These are phyloP conservation scores for Cyanoderma ruficeps DNA, from an alignment of 2,113 vertebrate genomes.

Conservation along the genomic window DNA sequence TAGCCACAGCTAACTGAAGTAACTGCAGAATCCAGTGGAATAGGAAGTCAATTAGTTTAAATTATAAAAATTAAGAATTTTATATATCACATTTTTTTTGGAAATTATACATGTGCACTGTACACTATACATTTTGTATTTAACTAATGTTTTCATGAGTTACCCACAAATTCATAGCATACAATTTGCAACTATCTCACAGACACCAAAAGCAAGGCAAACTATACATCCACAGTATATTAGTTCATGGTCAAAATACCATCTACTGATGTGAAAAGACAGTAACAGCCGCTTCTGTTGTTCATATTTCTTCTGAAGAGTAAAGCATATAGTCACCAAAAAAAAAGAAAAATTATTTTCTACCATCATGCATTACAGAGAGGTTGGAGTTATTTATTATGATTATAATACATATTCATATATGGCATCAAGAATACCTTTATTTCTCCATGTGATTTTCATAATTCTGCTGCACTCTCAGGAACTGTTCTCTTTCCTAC, in stretches of 20 bases:
- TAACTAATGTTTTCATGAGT: background rate
- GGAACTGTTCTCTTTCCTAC: background rate
- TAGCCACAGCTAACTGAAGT: background rate
- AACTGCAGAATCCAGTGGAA: background rate
- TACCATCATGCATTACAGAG: background rate
- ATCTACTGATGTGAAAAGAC: background rate
- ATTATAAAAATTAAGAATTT: background rate
- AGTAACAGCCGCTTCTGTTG: background rate
- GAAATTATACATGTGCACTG: background rate
- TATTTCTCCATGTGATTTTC: background rate
- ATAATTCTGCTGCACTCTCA: background rate
- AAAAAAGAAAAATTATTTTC: background rate
- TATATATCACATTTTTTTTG: background rate
- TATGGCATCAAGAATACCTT: background rate
- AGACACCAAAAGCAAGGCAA: background rate
- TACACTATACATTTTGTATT: background rate
- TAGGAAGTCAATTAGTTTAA: background rate
- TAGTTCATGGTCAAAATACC: background rate
- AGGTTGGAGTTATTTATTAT: background rate
- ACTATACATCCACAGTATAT: background rate
- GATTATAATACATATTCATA: background rate
- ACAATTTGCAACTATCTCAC: background rate
- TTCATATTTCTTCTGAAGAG: background rate
- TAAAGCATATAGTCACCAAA: background rate
- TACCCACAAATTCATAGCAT: background rate